Base-by-base conservation (phyloP, 2,888 invertebrate genomes). In the Drosophila picticornis region DNA sequence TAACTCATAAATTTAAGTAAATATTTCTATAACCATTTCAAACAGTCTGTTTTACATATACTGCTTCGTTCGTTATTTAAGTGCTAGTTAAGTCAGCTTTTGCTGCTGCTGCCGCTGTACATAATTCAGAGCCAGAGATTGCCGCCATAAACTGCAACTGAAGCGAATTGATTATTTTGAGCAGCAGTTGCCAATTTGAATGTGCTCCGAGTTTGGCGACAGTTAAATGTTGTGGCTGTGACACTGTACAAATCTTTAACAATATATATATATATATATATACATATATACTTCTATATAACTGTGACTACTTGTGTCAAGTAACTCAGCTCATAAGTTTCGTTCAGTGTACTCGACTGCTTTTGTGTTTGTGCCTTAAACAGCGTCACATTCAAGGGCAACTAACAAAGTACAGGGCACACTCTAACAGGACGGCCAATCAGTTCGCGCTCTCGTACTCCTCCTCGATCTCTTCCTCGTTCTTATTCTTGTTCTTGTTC, bases 331-430 rank as follows among this genome's bases (percentile, higher is more conserved):
- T 57, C 56, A 76, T 75, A 50, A 58, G 50, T 53, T 70, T 70
- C 50, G 60, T 38, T 60, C 53, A 65, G 57, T 76, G 81, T 77
- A 58, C 51, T 72, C 58, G 46, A 72, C 40, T 64, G 79, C 82
- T 80, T 81, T 78, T 77, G 81, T 81, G 51, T 81, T 81, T 81
- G 64, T 81, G 56, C 64, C 58, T 56, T 36, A 38, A 60, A 66
- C 71, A 76, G 65, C 67, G 52, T 68, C 73, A 81, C 62, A 72
- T 77, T 63, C 69, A 63, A 73, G 74, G 77, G 81, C 82, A 73
- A 56, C 50, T 43, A 64, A 56, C 77, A 65, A 73, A 79, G 79
- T 78, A 68, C 81, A 72, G 77, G 59, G 53, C 57, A 60, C 50
- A 63, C 76, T 72, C 67, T 48, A 36, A 69, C 67, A 50, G 58